These are phyloP conservation scores for Panzeria rudis DNA, from an alignment of 2,888 invertebrate genomes.

Conservation along the genomic window DNA sequence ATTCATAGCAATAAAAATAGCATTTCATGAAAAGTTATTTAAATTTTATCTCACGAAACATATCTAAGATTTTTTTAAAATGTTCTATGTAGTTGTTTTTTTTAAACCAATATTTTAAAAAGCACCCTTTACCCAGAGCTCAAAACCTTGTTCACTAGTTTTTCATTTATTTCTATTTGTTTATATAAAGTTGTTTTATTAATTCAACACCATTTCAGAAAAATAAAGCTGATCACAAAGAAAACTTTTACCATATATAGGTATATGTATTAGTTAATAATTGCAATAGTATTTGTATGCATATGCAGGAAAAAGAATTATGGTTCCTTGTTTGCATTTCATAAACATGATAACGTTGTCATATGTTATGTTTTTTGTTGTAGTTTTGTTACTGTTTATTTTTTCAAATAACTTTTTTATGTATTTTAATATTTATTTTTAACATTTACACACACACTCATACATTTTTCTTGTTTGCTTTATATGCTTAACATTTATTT, in stretches of 20 bases:
- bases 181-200: constrained; percentile 37
- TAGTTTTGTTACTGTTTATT: background rate
- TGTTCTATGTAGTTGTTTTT: background rate
- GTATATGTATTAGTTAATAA: background rate
- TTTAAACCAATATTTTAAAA: background rate
- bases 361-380: constrained; percentile 47
- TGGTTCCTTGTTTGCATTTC: constrained; percentile 34
- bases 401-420: constrained; percentile 17
- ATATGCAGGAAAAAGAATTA: background rate
- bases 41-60: no score
- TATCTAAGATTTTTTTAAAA: background rate
- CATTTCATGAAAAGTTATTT: no score
- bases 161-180: constrained; percentile 11
- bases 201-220: constrained; percentile 38
- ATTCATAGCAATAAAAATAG: no score
- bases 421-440: constrained; percentile 34
- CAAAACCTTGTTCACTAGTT: background rate
- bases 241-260: constrained; percentile 16
- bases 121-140: background rate
- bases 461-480: constrained; percentile 31
- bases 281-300: constrained; percentile 23
- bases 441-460: constrained; percentile 6
- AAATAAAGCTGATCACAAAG: background rate
- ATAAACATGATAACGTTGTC: constrained; percentile 60
- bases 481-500: constrained; percentile 76